A percentile compares a stretch with the other conserved stretches of the same genome.
These are phyloP conservation scores for Drosophila melanosoma DNA, from an alignment of 2,888 invertebrate species.

Conservation along the genomic window DNA sequence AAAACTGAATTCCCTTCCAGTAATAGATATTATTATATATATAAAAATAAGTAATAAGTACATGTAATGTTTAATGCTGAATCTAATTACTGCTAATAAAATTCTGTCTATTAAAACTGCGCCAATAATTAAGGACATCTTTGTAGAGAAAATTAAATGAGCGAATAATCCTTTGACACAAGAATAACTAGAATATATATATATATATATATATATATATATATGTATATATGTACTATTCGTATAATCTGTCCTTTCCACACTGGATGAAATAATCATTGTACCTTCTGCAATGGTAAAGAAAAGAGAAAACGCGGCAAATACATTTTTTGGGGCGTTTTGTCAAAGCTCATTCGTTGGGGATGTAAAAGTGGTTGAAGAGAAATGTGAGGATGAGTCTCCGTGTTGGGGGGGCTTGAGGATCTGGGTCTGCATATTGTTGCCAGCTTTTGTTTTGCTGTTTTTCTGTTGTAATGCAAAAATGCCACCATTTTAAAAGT, in stretches of 20 bases:
- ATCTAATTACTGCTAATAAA: neutral
- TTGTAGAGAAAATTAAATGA: neutral
- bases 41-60: neutral
- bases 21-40: neutral
- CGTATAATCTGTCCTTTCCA: neutral
- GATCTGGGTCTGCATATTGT: conserved; percentile 56
- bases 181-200: neutral
- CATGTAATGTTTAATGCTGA: neutral
- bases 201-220: neutral
- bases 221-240: neutral
- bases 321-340: conserved; percentile 45
- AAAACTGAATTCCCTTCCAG: neutral
- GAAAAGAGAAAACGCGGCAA: conserved; percentile 18
- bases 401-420: conserved; percentile 3
- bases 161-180: neutral
- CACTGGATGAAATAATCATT: neutral
- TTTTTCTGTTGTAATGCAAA: conserved; percentile 59
- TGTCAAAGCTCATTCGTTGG: conserved; percentile 68
- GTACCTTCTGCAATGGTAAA: conserved; percentile 13
- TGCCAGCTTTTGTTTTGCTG: conserved; percentile 74
- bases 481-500: conserved; percentile 71
- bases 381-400: conserved; percentile 22
- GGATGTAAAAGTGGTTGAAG: conserved; percentile 48
- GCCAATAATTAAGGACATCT: neutral
- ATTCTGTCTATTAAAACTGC: neutral